Conservation (phyloP, 2,113 vertebrate genomes). For the Gnathonemus echidnorhynchus region DNA sequence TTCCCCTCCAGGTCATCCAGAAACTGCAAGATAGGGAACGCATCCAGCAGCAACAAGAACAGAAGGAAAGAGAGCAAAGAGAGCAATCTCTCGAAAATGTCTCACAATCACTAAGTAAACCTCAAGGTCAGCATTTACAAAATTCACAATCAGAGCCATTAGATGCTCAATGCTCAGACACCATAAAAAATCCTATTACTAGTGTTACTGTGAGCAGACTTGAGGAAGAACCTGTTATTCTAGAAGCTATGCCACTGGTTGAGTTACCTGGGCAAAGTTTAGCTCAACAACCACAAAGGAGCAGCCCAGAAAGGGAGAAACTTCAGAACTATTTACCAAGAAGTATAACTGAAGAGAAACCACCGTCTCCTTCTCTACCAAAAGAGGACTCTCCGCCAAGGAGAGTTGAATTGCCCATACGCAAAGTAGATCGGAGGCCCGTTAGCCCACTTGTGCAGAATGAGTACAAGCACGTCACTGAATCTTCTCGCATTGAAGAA, state of each 20-base stretch:
- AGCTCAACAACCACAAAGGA: constrained; percentile 42
- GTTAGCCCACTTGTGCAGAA: constrained; percentile 61
- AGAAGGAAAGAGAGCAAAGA: constrained; percentile 38
- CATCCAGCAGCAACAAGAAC: constrained; percentile 54
- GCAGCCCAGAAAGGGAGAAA: constrained; percentile 53
- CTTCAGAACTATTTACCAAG: constrained; percentile 49
- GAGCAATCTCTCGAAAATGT: constrained; percentile 11
- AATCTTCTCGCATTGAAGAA: constrained; percentile 41
- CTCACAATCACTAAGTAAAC: constrained; percentile 35
- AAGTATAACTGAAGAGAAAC: constrained; percentile 28
- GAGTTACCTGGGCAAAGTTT: constrained; percentile 58
- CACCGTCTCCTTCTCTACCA: constrained; percentile 33
- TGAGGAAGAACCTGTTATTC: constrained; percentile 36
- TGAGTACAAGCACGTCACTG: constrained; percentile 47
- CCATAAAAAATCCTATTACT: constrained; percentile 36
- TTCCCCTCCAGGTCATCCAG: constrained; percentile 65
- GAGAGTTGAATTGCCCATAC: constrained; percentile 52
- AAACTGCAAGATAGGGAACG: constrained; percentile 64
- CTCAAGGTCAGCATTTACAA: constrained; percentile 16
- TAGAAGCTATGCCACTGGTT: constrained; percentile 56
- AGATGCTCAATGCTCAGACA: constrained; percentile 28
- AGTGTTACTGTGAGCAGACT: constrained; percentile 30
- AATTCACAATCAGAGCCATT: constrained; percentile 23
- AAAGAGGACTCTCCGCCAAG: constrained; percentile 48
- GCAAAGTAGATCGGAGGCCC: constrained; percentile 57